Conservation (phyloP, 1,140 invertebrate genomes). For the Microvelia longipes region DNA sequence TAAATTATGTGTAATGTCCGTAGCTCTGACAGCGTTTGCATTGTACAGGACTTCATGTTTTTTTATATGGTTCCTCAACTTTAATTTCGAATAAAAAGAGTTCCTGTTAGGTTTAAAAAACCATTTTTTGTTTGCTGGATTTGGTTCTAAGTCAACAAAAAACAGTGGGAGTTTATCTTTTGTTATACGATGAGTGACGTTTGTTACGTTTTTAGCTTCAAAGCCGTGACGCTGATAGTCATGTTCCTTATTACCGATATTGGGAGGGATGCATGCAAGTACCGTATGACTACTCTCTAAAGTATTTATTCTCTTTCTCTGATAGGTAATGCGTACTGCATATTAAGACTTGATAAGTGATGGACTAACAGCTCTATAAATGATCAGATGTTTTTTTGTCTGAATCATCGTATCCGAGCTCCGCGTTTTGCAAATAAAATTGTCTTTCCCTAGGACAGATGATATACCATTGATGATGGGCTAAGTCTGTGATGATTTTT, state of each 20-base stretch:
- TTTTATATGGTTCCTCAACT: constrained; percentile 23
- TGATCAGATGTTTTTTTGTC: neutral
- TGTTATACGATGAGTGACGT: constrained; percentile 3
- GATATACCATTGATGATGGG: neutral
- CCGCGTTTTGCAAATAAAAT: neutral
- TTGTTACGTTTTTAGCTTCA: neutral
- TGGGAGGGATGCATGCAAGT: constrained; percentile 23
- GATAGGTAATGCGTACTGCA: constrained; percentile 23
- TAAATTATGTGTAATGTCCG: constrained; percentile 28
- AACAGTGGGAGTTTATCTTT: constrained; percentile 25
- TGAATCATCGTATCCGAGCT: neutral
- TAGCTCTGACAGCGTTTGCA: constrained; percentile 27
- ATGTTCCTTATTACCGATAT: constrained; percentile 20
- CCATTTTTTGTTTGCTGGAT: constrained; percentile 25
- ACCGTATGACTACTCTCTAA: constrained; percentile 26
- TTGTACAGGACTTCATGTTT: constrained; percentile 18
- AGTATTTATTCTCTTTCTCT: constrained; percentile 26
- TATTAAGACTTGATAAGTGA: constrained; percentile 5
- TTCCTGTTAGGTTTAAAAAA: constrained; percentile 24
- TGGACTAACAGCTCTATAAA: neutral
- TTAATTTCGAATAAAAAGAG: constrained; percentile 22
- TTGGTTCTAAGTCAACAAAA: constrained; percentile 25
- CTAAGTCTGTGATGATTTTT: neutral
- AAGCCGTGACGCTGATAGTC: constrained; percentile 15
- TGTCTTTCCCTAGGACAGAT: neutral